phyloP scores from a whole-genome alignment of 2,113 vertebrate species.

The Paratilapia polleni region DNA sequence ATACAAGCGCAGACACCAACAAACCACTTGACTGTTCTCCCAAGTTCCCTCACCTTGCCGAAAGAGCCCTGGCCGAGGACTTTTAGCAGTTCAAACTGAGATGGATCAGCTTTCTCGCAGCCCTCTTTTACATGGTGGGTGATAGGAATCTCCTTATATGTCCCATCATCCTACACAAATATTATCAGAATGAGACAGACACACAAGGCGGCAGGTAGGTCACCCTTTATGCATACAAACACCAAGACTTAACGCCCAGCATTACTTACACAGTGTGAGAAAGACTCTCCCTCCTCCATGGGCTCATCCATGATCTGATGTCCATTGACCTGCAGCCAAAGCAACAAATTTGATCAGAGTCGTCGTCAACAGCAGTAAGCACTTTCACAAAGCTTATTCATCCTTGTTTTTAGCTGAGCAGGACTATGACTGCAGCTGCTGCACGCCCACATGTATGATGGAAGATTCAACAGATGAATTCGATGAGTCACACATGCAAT shows the following conservation, averaged over 20 bases:
- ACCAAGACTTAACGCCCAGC: background rate
- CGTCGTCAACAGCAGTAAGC: constrained; percentile 28
- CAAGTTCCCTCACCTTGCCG: constrained; percentile 87
- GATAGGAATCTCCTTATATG: constrained; percentile 95
- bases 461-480: constrained; percentile 69
- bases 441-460: constrained; percentile 70
- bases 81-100: constrained; percentile 96
- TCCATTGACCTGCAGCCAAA: constrained; percentile 89
- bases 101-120: constrained; percentile 95
- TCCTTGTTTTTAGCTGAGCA: constrained; percentile 50
- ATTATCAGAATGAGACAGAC: background rate
- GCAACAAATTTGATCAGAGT: constrained; percentile 40
- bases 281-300: constrained; percentile 94
- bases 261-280: constrained; percentile 90
- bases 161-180: constrained; percentile 87
- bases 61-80: constrained; percentile 98
- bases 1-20: background rate
- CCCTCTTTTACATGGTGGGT: constrained; percentile 97
- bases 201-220: background rate
- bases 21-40: background rate
- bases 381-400: constrained; percentile 50
- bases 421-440: constrained; percentile 55
- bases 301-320: constrained; percentile 95
- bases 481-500: constrained; percentile 70
- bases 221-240: background rate